Percentiles rank a stretch among this genome's conserved stretches.
Conservation (phyloP, 2,113 vertebrate genomes). For the Rhabdomys dilectus region DNA sequence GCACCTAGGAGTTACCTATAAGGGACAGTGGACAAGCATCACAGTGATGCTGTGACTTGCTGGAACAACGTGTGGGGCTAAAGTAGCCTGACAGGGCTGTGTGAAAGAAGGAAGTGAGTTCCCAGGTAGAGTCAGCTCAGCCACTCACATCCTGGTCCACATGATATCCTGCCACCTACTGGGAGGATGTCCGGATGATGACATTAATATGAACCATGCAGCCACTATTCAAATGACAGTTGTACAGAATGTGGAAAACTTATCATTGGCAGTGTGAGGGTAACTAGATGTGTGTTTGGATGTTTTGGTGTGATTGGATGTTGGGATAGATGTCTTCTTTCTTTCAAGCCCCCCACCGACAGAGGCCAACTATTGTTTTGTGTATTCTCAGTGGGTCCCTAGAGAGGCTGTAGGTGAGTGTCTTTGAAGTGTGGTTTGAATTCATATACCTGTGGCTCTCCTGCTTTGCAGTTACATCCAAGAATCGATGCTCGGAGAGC, state of each 20-base stretch:
- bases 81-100: accelerated
- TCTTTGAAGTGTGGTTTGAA: accelerated
- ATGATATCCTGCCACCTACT: conserved; percentile 77
- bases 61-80: too few species aligned
- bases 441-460: background rate
- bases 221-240: background rate
- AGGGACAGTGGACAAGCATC: background rate
- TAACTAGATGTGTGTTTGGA: background rate
- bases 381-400: background rate
- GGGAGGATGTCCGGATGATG: conserved; percentile 9
- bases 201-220: background rate
- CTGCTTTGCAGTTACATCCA: conserved; percentile 92
- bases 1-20: background rate
- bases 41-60: accelerated
- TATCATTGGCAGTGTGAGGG: background rate
- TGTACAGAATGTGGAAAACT: too few species aligned
- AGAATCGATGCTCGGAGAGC: conserved; percentile 95
- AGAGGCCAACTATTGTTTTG: too few species aligned
- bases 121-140: accelerated
- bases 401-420: accelerated
- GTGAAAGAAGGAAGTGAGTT: background rate
- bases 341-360: background rate
- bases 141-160: accelerated
- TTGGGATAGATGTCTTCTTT: background rate
- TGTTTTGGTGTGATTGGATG: background rate